Evolutionary conservation across 2,888 invertebrate species (phyloP), one percentile per base, ranked within the genome.

Genomic region (Ommatoiulus sabulosus): DNA sequence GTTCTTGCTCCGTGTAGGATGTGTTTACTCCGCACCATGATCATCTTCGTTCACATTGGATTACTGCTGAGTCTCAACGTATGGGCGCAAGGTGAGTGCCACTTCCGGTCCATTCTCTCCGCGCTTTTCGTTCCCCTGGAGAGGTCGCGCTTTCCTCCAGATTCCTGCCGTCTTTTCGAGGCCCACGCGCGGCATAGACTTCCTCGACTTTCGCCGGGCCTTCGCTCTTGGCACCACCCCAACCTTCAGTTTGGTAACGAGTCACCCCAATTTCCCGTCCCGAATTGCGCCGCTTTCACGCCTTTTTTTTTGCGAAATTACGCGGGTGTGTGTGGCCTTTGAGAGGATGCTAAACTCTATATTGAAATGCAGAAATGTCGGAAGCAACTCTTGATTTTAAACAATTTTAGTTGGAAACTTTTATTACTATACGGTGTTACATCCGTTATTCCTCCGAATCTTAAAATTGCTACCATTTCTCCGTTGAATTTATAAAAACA

Each of bases 41-140:
- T 44, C 43, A 72, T 24, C 72, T 85, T 85, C 6, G 0, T 85
- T 85, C 85, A 44, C 17, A 44, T 85, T 85, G 85, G 85, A 85
- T 85, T 85, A 85, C 44, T 85, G 46, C n/a, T 85, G 17, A 85
- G 85, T 85, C 85, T 85, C 44, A 85, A 44, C 46, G 85, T 85
- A n/a, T 46, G 44, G 85, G 85, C 85, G 8, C 85, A 44, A 85
- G 85, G 85, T 85, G 7, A 85, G 85, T 72, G 63, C 6, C 24
- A 1, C 72, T 72, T 20, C 20, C 24, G 7, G 5, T 5, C 24
- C 24, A 7, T 24, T 20, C 5, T 10, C 5, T 6, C 5, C 20
- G 0, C 8, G 20, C 24, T 72, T 24, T 24, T 1, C 24, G 20
- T n/a, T 0, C 10, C 6, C 17, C n/a, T n/a, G 72, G 72, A 72